Percentiles rank a stretch among this genome's conserved stretches.
Conservation (phyloP, 2,888 invertebrate genomes). For the Drosophila affinis region DNA sequence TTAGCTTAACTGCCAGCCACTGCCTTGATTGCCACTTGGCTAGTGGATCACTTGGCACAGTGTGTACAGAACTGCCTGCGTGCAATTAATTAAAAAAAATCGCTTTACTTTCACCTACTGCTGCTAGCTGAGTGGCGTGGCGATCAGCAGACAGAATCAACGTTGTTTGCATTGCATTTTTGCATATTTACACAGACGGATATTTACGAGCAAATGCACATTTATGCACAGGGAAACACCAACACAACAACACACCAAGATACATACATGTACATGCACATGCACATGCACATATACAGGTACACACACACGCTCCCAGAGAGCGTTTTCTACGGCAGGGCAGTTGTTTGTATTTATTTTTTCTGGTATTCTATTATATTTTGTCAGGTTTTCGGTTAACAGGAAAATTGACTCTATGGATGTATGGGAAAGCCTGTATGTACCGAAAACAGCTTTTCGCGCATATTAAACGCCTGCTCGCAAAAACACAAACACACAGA, state of each 20-base stretch:
- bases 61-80: conserved; percentile 50
- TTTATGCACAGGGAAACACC: conserved; percentile 13
- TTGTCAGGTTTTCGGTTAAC: conserved; percentile 77
- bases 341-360: conserved; percentile 54
- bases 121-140: conserved; percentile 34
- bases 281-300: not conserved
- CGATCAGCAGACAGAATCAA: conserved; percentile 39
- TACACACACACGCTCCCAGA: conserved; percentile 7
- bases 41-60: conserved; percentile 56
- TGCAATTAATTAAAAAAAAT: conserved; percentile 74
- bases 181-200: conserved; percentile 48
- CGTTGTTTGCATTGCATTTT: conserved; percentile 59
- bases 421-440: conserved; percentile 40
- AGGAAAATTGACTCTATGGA: conserved; percentile 73
- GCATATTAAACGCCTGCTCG: conserved; percentile 42
- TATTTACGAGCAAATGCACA: conserved; percentile 1
- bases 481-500: conserved; percentile 19
- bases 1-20: conserved; percentile 33
- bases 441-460: conserved; percentile 55
- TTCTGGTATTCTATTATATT: conserved; percentile 57
- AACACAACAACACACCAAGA: conserved; percentile 27
- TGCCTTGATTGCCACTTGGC: not conserved
- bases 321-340: conserved; percentile 10
- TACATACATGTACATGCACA: conserved; percentile 41
- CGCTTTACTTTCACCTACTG: conserved; percentile 74